These are phyloP conservation scores for Caenorhabditis auriculariae DNA, from an alignment of 2,888 invertebrate genomes.

Conservation along the genomic window DNA sequence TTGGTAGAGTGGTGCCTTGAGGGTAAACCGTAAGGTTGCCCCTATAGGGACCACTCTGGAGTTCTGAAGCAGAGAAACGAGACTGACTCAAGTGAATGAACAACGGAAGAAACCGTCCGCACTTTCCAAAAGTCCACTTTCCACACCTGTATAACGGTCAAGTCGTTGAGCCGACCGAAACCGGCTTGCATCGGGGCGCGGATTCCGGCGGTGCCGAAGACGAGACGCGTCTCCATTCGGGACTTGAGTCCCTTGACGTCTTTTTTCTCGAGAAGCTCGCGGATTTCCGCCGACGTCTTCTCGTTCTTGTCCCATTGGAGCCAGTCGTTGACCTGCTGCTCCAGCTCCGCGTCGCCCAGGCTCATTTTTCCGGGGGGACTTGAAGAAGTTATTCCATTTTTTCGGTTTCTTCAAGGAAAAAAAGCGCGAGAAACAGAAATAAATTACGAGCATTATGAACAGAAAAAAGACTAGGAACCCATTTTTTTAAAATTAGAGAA, in stretches of 20 bases:
- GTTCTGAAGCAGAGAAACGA: too few relatives aligned
- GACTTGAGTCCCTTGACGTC: constrained; percentile 62
- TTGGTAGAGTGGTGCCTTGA: too few relatives aligned
- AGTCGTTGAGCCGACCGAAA: constrained; percentile 89
- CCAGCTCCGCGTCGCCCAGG: constrained; percentile 28
- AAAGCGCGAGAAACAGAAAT: too few relatives aligned
- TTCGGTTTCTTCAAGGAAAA: not conserved
- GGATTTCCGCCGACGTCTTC: constrained; percentile 61
- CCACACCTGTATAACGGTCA: constrained; percentile 78
- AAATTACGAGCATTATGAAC: too few relatives aligned
- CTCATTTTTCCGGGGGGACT: too few relatives aligned
- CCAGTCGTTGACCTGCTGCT: constrained; percentile 51
- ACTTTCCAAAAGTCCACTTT: not conserved
- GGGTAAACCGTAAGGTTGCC: too few relatives aligned
- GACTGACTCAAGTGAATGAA: too few relatives aligned
- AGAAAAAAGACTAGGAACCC: too few relatives aligned
- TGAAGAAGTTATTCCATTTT: not conserved
- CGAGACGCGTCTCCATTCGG: constrained; percentile 64
- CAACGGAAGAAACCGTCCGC: not conserved
- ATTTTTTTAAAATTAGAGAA: too few relatives aligned
- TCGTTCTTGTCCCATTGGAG: constrained; percentile 60
- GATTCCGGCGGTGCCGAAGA: constrained; percentile 71
- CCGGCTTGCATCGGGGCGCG: constrained; percentile 90
- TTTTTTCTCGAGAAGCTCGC: constrained; percentile 57
- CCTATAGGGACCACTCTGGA: too few relatives aligned